phyloP scores from a whole-genome alignment of 2,113 vertebrate genomes.

The Hypomesus transpacificus region DNA sequence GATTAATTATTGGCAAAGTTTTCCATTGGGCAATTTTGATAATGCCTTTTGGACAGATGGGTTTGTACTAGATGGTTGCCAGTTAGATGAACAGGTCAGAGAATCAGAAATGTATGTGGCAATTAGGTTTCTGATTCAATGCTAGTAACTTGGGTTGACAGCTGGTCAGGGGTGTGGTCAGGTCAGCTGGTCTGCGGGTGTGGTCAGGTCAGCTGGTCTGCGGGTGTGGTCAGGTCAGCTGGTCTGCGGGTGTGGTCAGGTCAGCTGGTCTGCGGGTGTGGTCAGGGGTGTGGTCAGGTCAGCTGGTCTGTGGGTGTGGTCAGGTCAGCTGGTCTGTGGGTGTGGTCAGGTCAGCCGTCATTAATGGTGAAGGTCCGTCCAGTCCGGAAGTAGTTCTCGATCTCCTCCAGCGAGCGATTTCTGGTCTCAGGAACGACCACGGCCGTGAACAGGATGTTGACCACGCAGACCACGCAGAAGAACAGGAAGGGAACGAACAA shows the following conservation, averaged over 20 bases:
- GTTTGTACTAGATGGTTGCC: no score
- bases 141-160: no score
- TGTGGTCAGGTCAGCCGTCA: background rate
- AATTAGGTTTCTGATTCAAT: no score
- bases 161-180: background rate
- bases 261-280: background rate
- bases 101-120: no score
- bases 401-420: slow-evolving; percentile 88
- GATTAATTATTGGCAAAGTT: no score
- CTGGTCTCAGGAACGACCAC: slow-evolving; percentile 89
- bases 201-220: background rate
- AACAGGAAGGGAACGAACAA: slow-evolving; percentile 84
- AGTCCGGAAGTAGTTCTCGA: slow-evolving; percentile 87
- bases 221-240: background rate
- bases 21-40: no score
- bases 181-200: background rate
- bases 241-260: background rate
- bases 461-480: slow-evolving; percentile 76
- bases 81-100: background rate
- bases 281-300: no score
- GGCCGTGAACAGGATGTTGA: slow-evolving; percentile 83
- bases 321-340: background rate
- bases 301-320: background rate
- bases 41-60: no score
- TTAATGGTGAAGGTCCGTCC: slow-evolving; percentile 66